Conservation (phyloP, 2,797 vertebrate genomes). For the Etheostoma nigrum region DNA sequence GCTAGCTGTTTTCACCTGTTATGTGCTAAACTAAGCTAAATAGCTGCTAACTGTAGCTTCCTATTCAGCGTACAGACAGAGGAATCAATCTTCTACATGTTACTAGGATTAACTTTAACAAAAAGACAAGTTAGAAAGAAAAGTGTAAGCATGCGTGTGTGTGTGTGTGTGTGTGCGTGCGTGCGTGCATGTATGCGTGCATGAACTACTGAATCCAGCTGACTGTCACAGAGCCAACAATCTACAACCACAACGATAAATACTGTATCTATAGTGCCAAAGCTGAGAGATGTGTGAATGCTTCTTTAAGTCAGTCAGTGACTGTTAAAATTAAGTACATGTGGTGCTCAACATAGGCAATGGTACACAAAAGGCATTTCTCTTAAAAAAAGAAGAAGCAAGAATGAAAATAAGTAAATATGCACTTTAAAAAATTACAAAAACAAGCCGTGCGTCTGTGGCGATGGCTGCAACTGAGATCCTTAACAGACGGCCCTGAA, state of each 20-base stretch:
- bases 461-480: conserved; percentile 48
- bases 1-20: background rate
- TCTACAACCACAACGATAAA: conserved; percentile 37
- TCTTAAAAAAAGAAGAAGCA: conserved; percentile 33
- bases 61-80: too few species aligned
- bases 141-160: conserved; percentile 10
- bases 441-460: conserved; percentile 36
- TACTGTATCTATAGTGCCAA: conserved; percentile 16
- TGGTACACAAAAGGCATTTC: conserved; percentile 67
- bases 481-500: conserved; percentile 62
- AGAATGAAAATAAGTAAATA: conserved; percentile 47
- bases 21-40: conserved; percentile 6
- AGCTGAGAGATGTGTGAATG: conserved; percentile 57
- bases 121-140: conserved; percentile 12
- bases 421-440: conserved; percentile 38
- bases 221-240: conserved; percentile 29
- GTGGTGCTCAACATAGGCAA: conserved; percentile 73
- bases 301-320: conserved; percentile 57
- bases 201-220: conserved; percentile 34
- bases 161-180: background rate
- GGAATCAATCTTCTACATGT: too few species aligned
- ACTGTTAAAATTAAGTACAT: conserved; percentile 78
- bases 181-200: conserved; percentile 1
- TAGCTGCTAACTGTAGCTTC: background rate
- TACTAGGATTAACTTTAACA: conserved; percentile 24